Conservation (phyloP, 2,797 vertebrate genomes). For the Pitangus sulphuratus region DNA sequence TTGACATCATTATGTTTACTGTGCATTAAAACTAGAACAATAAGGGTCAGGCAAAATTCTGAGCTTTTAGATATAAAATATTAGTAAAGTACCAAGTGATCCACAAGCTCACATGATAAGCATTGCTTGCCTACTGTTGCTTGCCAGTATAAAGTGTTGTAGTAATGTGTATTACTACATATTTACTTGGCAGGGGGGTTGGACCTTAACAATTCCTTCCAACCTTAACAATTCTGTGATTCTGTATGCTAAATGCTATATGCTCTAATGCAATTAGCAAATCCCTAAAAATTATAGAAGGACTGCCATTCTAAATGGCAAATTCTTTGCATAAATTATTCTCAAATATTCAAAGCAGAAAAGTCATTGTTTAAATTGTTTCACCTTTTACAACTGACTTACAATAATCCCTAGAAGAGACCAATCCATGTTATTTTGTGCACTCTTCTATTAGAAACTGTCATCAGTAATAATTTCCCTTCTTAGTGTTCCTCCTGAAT, state of each 20-base stretch:
- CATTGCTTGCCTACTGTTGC: not conserved
- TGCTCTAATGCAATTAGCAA: not conserved
- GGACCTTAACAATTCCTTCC: not conserved
- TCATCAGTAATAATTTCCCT: not conserved
- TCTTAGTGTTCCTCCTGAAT: not conserved
- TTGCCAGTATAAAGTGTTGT: not conserved
- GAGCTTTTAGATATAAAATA: not conserved
- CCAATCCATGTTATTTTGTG: not conserved
- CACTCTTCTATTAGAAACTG: not conserved
- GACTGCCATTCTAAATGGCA: not conserved
- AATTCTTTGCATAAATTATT: not conserved
- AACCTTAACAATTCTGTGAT: not conserved
- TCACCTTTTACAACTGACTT: not conserved
- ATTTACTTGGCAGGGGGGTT: fast-evolving
- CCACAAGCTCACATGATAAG: not conserved
- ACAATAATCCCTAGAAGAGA: not conserved
- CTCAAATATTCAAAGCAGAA: not conserved
- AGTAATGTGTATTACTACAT: fast-evolving
- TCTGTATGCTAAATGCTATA: not conserved
- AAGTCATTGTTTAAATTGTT: not conserved
- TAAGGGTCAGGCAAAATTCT: not conserved
- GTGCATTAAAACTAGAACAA: not conserved
- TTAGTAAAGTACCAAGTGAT: not conserved
- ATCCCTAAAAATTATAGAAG: not conserved
- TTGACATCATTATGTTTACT: not conserved